phyloP scores from a whole-genome alignment of 2,888 invertebrate genomes.

The Perdita meconis region DNA sequence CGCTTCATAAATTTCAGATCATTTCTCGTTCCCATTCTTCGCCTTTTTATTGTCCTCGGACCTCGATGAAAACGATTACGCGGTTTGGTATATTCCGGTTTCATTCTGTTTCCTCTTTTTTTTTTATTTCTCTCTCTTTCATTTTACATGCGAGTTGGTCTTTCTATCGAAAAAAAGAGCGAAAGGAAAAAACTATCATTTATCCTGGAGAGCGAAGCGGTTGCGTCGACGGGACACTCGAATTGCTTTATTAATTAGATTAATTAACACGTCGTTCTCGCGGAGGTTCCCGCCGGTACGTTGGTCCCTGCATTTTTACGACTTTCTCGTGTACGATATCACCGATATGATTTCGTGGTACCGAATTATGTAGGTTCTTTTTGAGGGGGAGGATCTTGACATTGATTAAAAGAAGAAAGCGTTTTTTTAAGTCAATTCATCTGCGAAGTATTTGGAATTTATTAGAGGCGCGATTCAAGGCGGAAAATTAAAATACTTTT shows the following conservation, averaged over 20 bases:
- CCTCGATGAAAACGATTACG: constrained; percentile 46
- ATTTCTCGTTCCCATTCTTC: constrained; percentile 13
- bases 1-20: constrained; percentile 49
- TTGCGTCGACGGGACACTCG: constrained; percentile 24
- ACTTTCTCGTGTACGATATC: no score
- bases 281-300: constrained; percentile 11
- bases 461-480: no score
- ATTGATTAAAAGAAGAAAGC: no score
- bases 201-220: constrained; percentile 32
- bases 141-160: not conserved
- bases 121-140: not conserved
- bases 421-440: no score
- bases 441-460: no score
- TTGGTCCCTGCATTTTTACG: not conserved
- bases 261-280: constrained; percentile 68
- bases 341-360: no score
- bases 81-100: constrained; percentile 32
- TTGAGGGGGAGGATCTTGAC: no score
- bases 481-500: no score
- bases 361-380: no score
- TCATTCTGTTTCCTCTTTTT: constrained; percentile 2
- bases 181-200: constrained; percentile 25
- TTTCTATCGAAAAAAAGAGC: not conserved
- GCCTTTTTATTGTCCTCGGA: constrained; percentile 28
- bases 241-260: constrained; percentile 72